Evolutionary conservation across 2,113 vertebrate genomes (phyloP), one percentile per base, ranked within the genome.

Genomic region (Ellobius talpinus): DNA sequence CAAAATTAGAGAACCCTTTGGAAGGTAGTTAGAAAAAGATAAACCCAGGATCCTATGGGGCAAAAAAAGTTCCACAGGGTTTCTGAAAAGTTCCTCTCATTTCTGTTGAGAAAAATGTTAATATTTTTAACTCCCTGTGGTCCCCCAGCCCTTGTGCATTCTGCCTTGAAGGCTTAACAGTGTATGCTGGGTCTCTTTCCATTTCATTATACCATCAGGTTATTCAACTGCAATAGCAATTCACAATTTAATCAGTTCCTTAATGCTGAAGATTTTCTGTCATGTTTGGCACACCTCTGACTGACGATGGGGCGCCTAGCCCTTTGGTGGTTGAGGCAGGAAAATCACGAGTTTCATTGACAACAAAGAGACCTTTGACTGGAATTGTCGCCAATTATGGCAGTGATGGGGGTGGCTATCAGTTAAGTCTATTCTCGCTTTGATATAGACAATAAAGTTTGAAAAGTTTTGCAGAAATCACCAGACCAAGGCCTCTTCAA

Each of bases 71-170:
- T 47, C 12, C 26, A 52, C 84, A 72, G 26, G 24, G 12, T 21
- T 91, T 78, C 82, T 76, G 36, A 76, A 94, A 89, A 74, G 36
- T 52, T 29, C 89, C 42, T 72, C 72, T 52, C 23, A 68, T 70
- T 73, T 88, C 86, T 65, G 8, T 81, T 87, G 77, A 92, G 87
- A 95, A 92, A 86, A 92, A 81, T 66, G n/a, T 58, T 23, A 45
- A 81, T 39, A 78, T 36, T 84, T 29, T 42, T 73, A 14, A 66
- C 7, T 23, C 10, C 74, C 4, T 33, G 55, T 29, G 21, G 55
- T 23, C 84, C 84, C 42, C 82, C 87, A 89, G 31, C 23, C n/a
- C 26, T 94, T 6, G 3, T 66, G 17, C 16, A 63, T 58, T 11
- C 2, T 68, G 11, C 23, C 36, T 61, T 31, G 45, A 63, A 36